Conservation (phyloP, 2,113 vertebrate species). For the Athene cunicularia region DNA sequence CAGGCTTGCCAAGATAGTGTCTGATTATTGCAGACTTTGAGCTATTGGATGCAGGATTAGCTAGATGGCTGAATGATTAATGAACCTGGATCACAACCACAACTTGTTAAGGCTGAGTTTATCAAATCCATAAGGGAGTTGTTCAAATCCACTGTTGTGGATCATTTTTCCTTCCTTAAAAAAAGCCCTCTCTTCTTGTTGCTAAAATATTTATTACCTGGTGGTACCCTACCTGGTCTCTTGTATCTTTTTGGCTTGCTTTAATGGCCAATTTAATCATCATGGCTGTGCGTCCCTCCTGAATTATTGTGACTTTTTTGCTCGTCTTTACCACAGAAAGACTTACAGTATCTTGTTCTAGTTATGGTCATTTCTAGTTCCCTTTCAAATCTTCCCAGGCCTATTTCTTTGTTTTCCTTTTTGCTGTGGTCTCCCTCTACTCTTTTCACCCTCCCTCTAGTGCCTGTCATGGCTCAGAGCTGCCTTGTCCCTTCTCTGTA, state of each 20-base stretch:
- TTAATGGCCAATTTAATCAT: neutral
- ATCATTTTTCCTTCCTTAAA: neutral
- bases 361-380: neutral
- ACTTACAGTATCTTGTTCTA: neutral
- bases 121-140: slow-evolving; percentile 13
- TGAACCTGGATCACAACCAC: neutral
- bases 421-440: neutral
- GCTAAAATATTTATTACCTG: neutral
- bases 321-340: neutral
- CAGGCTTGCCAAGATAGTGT: neutral
- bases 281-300: neutral
- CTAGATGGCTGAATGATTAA: neutral
- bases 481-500: neutral
- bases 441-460: neutral
- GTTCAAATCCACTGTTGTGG: neutral
- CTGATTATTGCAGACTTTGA: neutral
- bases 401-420: neutral
- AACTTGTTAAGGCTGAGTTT: neutral
- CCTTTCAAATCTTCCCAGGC: neutral
- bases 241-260: neutral
- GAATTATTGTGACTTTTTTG: neutral
- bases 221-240: neutral
- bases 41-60: neutral
- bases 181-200: neutral
- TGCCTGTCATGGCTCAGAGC: neutral